Evolutionary conservation across 2,797 vertebrate species (phyloP), one percentile per base, ranked within the genome.

Genomic region (Harpagifer antarcticus): DNA sequence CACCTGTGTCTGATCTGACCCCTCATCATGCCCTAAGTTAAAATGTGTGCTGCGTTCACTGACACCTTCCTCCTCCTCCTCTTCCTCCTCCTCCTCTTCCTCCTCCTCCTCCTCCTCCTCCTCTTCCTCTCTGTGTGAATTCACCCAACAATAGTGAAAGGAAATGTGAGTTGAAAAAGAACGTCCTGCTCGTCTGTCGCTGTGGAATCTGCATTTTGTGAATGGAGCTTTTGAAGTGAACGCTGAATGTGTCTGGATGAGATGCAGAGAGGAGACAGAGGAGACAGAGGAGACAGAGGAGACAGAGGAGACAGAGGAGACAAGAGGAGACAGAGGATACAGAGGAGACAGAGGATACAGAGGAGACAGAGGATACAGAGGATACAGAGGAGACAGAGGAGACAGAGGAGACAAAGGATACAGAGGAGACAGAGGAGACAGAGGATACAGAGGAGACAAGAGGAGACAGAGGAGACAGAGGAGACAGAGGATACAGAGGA

Each of bases 181-280:
- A 27, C 27, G 3, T 27, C 27, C 27, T 4, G 27, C 27, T 27
- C 33, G 33, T 33, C 33, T 33, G 33, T 33, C 33, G 33, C 33
- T 3, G 57, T 20, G 9, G 55, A 68, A 75, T 49, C 37, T 2
- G 37, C 37, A n/a, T 50, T 54, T 40, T 49, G 13, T 76, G 66
- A 76, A 76, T 47, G 45, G 52, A 57, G 66, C 52, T 44, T 69
- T 33, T 44, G 53, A 70, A 58, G 33, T 37, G 9, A 37, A 5
- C 6, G 1, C 7, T 58, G 72, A 63, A 75, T 49, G 5, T 2
- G 56, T 60, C 72, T 54, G 40, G 37, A 53, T 13, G 23, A 27
- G 48, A 61, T 48, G 48, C 19, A 44, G 49, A 49, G 53, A 7
- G 12, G 9, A 31, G 3, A 37, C 33, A 37, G 20, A 20, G 20